These are phyloP conservation scores for Corythoichthys haematopterus DNA, from an alignment of 2,113 vertebrate species.

Conservation along the genomic window DNA sequence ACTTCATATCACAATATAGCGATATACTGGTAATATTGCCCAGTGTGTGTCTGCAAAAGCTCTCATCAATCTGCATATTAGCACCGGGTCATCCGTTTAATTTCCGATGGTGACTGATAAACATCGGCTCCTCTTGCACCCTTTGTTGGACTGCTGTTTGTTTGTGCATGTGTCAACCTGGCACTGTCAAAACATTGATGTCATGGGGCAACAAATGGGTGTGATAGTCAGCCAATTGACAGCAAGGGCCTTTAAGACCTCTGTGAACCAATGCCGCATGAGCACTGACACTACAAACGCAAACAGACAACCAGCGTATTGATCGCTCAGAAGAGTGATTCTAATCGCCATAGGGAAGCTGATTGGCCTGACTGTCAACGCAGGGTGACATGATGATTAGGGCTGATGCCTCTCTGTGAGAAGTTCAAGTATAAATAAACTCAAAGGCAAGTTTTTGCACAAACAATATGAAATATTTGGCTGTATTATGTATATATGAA, in stretches of 20 bases:
- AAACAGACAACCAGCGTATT: background rate
- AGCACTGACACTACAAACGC: background rate
- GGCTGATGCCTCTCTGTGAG: background rate
- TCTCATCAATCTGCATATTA: constrained; percentile 87
- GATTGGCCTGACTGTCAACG: background rate
- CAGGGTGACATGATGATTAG: background rate
- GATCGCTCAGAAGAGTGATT: background rate
- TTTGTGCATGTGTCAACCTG: constrained; percentile 6
- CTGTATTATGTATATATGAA: no score
- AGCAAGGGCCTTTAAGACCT: background rate
- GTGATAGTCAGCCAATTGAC: constrained; percentile 9
- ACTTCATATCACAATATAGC: no score
- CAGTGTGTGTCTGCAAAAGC: constrained; percentile 37
- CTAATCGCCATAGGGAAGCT: background rate
- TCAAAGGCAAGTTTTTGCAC: background rate
- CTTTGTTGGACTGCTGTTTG: constrained; percentile 69
- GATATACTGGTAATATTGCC: no score
- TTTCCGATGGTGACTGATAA: constrained; percentile 97
- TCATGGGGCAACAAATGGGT: constrained; percentile 34
- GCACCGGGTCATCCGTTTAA: constrained; percentile 86
- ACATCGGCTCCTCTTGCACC: constrained; percentile 88
- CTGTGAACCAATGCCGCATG: background rate
- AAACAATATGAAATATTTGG: background rate
- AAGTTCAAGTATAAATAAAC: background rate
- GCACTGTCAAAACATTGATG: constrained; percentile 37